Evolutionary conservation across 1,140 invertebrate species (phyloP), one percentile per base, ranked within the genome.

Genomic region (Sarcophaga peregrina): DNA sequence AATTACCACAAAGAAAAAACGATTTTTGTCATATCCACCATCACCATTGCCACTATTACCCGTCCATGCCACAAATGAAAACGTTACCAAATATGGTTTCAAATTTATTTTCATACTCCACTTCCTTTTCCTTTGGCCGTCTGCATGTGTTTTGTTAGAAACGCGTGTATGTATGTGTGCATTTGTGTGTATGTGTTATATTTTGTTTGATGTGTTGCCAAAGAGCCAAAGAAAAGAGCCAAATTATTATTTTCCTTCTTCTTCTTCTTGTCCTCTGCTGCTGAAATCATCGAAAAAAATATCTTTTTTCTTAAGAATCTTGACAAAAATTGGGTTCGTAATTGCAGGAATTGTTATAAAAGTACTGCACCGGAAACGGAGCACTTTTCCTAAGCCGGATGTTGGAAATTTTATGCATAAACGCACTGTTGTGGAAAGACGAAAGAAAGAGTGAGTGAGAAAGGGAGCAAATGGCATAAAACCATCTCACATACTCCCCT

Each of bases 311-410:
- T 37, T 37, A 62, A 62, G n/a, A 62, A 20, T 8, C 62, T 68
- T 68, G 62, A 17, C 17, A 15, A 68, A 68, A 68, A 20, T 9
- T 46, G 47, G 48, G 75, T 37, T 37, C 25, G 75, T 78, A 78
- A 78, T 78, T 78, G 75, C 75, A 78, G 75, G 75, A 78, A 78
- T 78, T 78, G 75, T 78, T 48, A 78, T 78, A 78, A 78, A 78
- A 78, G 75, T 78, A 78, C 75, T 78, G 75, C 75, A 78, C 75
- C 47, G 75, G 75, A 78, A 78, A 50, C 13, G 20, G 25, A 50
- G 75, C 75, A 78, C 75, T 78, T 45, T 75, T 78, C 75, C 50
- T 78, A 11, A 78, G 13, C 17, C 75, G 75, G 75, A 78, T 17
- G 47, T 50, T 25, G 8, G 48, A 78, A 78, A 78, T 78, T 78